A percentile compares a stretch with the other conserved stretches of the same genome.
Evolutionary conservation across 2,113 vertebrate species (phyloP).

Genomic region (Micromys minutus): DNA sequence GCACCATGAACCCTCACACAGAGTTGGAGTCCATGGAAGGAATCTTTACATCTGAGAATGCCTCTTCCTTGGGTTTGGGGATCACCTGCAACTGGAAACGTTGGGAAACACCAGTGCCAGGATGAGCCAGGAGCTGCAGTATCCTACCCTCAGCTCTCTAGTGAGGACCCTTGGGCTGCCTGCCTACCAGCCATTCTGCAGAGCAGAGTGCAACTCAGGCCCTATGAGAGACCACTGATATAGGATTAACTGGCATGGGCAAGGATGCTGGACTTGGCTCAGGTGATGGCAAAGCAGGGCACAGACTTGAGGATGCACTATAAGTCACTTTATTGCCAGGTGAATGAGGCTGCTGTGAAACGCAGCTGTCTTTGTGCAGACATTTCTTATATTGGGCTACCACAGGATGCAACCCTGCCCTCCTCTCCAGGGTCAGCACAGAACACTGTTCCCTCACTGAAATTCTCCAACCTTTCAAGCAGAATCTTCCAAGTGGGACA

Average conservation of each 20-base stretch:
- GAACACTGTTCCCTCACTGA: neutral
- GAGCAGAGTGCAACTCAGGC: accelerated
- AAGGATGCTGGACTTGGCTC: no score
- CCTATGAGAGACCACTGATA: accelerated
- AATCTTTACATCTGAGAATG: accelerated
- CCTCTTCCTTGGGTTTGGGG: no score
- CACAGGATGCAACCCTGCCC: no score
- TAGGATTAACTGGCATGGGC: accelerated
- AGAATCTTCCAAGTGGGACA: accelerated
- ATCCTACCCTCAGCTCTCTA: accelerated
- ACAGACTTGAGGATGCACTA: neutral
- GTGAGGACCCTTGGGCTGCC: no score
- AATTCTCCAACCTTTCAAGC: accelerated
- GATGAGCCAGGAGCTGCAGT: neutral
- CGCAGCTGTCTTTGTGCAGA: accelerated
- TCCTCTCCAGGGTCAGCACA: neutral
- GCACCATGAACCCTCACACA: accelerated
- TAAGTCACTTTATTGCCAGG: conserved; percentile 16
- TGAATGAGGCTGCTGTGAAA: no score
- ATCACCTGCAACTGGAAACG: neutral
- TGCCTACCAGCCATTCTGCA: neutral
- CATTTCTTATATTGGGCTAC: accelerated
- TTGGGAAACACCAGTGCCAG: neutral
- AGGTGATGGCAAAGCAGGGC: neutral
- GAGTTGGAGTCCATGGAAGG: neutral